These are phyloP conservation scores for Sternarchorhynchus goeldii DNA, from an alignment of 2,797 vertebrate species.

Conservation along the genomic window DNA sequence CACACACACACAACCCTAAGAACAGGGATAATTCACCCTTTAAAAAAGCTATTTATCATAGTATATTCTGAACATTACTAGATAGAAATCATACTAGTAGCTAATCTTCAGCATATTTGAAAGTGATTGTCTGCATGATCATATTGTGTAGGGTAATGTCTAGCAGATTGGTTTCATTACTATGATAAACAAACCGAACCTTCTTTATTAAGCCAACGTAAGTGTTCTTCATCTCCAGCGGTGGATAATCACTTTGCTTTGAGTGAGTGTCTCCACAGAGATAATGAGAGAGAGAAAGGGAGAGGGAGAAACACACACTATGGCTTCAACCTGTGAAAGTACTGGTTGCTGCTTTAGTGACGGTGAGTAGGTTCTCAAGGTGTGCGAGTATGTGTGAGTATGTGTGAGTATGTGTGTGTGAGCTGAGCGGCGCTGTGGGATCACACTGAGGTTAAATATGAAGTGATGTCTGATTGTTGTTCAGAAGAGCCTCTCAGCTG, in stretches of 20 bases:
- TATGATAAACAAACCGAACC: neutral
- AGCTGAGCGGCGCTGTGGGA: slow-evolving; percentile 3
- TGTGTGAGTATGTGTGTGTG: no score
- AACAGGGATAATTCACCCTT: neutral
- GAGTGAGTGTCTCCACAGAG: slow-evolving; percentile 26
- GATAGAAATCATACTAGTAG: neutral
- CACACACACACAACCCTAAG: slow-evolving; percentile 11
- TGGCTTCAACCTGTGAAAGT: slow-evolving; percentile 42
- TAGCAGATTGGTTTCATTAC: neutral
- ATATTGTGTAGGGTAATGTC: neutral
- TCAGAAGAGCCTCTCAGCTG: slow-evolving; percentile 17
- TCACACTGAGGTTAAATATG: slow-evolving; percentile 33
- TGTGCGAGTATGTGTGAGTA: slow-evolving; percentile 21
- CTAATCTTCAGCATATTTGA: neutral
- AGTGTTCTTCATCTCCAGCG: slow-evolving; percentile 8
- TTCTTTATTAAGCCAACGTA: slow-evolving; percentile 27
- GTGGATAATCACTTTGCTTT: slow-evolving; percentile 21
- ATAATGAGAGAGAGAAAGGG: slow-evolving; percentile 20
- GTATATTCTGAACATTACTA: slow-evolving; percentile 1
- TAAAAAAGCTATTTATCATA: neutral
- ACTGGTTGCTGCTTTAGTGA: slow-evolving; percentile 13
- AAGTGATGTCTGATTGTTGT: slow-evolving; percentile 47
- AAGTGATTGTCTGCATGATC: slow-evolving; percentile 8
- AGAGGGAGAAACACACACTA: neutral
- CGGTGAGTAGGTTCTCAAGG: slow-evolving; percentile 20